Base-by-base conservation (phyloP, 2,113 vertebrate species). In the Serinus canaria region DNA sequence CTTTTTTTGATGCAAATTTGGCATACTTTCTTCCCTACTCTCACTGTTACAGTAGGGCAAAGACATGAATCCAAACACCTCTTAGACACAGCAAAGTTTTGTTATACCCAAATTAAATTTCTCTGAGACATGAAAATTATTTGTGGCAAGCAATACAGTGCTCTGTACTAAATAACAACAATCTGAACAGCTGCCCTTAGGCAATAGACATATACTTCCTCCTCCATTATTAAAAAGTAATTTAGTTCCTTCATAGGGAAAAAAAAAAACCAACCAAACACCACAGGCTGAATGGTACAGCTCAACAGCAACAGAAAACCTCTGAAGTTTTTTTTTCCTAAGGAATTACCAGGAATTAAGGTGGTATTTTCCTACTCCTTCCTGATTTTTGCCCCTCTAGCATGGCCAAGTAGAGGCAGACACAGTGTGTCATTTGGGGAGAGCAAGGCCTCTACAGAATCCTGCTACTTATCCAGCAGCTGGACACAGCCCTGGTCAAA, bases 221-320 rank as follows among this genome's bases (percentile, higher is more conserved):
- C 50, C 39, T 79, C 67, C 50, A 63, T 81, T 96, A 92, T 89
- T 87, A 94, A 94, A 91, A 95, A 89, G 52, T 84, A 87, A 70
- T 92, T 78, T 77, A 81, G 39, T 50, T 35, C 21, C 16, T 49
- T 91, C 77, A 59, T 7, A 91, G 24, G 21, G n/a, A 53, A 55
- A 31, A 22, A 66, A 28, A 11, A 28, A 2, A 1, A 39, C 4
- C 39, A n/a, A n/a, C 9, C 9, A n/a, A 53, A 46, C n/a, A 35
- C 11, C 23, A 28, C 28, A 70, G 16, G 27, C 33, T 70, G 64
- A 91, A 93, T 74, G 18, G 28, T 33, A 76, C 14, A 30, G 58
- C 15, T 21, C 53, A 88, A 64, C 1, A 83, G 25, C 39, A 91
- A 75, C 21, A 86, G 35, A 76, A 90, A 80, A 64, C 8, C 59